Evolutionary conservation across 2,113 vertebrate species (phyloP).

Genomic region (Aix galericulata): DNA sequence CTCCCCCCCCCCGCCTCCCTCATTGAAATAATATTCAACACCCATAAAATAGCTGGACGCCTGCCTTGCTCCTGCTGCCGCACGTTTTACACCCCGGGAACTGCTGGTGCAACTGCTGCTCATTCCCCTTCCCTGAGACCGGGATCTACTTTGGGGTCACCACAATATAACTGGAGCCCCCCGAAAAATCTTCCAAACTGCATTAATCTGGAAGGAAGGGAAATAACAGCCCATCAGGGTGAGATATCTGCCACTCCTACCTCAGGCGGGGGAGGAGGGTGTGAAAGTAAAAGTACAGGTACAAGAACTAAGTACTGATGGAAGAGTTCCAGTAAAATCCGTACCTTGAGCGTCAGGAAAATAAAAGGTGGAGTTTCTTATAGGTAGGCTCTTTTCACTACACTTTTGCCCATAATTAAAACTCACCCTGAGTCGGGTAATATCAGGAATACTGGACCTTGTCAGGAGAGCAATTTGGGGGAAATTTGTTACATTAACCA

Average conservation of each 20-base stretch:
- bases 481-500: neutral
- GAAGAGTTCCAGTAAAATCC: constrained; percentile 55
- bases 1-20: neutral
- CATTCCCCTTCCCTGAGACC: neutral
- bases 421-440: neutral
- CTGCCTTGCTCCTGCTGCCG: neutral
- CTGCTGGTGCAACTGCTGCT: neutral
- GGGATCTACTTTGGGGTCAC: neutral
- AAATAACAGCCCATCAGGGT: neutral
- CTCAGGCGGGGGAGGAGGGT: neutral
- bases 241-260: neutral
- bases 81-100: neutral
- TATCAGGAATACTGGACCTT: neutral
- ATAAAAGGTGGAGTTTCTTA: neutral
- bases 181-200: neutral
- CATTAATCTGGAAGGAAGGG: neutral
- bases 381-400: neutral
- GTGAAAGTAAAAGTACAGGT: neutral
- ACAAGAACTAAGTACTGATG: neutral
- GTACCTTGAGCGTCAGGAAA: neutral
- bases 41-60: neutral
- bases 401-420: neutral
- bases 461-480: neutral
- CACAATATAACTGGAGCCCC: rapidly evolving
- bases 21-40: neutral